A percentile compares a stretch with the other conserved stretches of the same genome.
phyloP scores from a whole-genome alignment of 1,140 invertebrate species.

The Sarcophaga bullata region DNA sequence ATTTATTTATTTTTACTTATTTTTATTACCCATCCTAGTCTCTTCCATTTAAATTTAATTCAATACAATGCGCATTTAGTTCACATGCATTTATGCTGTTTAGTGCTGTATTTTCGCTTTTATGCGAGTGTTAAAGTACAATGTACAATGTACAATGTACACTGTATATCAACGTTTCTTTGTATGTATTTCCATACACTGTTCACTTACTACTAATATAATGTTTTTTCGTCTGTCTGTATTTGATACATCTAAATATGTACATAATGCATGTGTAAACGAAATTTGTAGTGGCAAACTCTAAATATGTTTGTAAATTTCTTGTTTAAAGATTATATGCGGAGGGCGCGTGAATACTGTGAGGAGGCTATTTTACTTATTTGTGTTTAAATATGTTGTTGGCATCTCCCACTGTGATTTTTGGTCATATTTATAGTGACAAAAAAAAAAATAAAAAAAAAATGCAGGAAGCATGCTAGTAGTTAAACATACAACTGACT shows the following conservation, averaged over 20 bases:
- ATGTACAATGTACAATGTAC: neutral
- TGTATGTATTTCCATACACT: no score
- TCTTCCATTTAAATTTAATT: no score
- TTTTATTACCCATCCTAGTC: no score
- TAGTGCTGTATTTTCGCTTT: neutral
- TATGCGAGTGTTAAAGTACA: neutral
- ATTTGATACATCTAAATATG: no score
- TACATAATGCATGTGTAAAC: no score
- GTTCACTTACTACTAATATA: no score
- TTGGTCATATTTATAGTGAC: constrained; percentile 24
- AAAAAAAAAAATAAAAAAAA: no score
- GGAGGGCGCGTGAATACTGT: neutral
- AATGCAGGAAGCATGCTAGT: neutral
- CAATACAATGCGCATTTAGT: neutral
- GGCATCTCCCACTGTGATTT: constrained; percentile 35
- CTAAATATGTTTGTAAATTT: no score
- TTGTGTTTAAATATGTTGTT: constrained; percentile 28
- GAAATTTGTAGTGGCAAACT: no score
- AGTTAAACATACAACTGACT: neutral
- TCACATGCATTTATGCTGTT: neutral
- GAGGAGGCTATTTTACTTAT: constrained; percentile 23
- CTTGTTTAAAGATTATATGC: no score
- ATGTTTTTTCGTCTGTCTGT: no score
- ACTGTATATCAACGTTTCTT: neutral
- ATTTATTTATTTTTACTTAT: no score